Evolutionary conservation across 2,797 vertebrate species (phyloP).

Genomic region (Microchirus variegatus): DNA sequence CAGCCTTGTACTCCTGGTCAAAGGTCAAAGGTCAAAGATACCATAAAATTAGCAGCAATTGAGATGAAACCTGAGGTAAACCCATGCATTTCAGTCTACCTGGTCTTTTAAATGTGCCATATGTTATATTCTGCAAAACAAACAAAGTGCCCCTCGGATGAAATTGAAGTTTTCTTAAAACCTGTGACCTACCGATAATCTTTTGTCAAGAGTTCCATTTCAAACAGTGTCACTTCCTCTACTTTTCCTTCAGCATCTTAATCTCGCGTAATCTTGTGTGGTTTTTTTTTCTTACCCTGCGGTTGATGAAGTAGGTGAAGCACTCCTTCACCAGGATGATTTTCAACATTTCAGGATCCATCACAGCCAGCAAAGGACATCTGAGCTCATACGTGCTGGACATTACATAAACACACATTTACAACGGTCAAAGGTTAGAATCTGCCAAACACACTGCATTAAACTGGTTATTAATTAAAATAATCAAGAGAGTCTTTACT

Average conservation of each 20-base stretch:
- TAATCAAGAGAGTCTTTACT: neutral
- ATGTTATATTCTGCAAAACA: too few relatives aligned
- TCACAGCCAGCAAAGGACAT: slow-evolving; percentile 67
- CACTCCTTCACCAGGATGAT: slow-evolving; percentile 80
- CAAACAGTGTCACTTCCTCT: neutral
- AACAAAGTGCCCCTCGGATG: too few relatives aligned
- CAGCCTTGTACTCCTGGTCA: too few relatives aligned
- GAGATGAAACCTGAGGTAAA: too few relatives aligned
- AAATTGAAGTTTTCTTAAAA: too few relatives aligned
- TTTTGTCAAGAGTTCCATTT: too few relatives aligned
- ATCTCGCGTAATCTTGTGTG: neutral
- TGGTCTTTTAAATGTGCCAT: too few relatives aligned
- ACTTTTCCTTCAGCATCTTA: neutral
- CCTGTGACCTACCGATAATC: too few relatives aligned
- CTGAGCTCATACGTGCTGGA: slow-evolving; percentile 69
- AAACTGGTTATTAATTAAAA: neutral
- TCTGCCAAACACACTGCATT: neutral
- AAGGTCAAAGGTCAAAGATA: too few relatives aligned
- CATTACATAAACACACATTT: slow-evolving; percentile 18
- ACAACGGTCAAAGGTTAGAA: neutral
- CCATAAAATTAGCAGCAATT: too few relatives aligned
- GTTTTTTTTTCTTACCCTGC: slow-evolving; percentile 64
- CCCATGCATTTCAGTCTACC: too few relatives aligned
- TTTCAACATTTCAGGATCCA: slow-evolving; percentile 76
- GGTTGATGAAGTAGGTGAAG: slow-evolving; percentile 74